Evolutionary conservation across 2,113 vertebrate species (phyloP).

Genomic region (Mus musculus): DNA sequence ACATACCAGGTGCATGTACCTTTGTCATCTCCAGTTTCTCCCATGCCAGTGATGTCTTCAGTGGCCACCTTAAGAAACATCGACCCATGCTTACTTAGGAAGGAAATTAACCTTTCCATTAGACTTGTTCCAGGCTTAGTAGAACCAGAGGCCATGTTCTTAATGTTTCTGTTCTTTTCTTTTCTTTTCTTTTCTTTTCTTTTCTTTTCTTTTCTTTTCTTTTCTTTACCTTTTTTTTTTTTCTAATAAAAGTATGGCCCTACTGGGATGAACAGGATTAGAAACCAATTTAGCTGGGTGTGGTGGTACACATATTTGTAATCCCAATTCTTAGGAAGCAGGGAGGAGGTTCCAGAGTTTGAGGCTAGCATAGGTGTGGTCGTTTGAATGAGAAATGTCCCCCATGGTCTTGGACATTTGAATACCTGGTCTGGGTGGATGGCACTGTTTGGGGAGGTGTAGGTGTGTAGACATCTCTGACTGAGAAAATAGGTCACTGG

Average conservation of each 20-base stretch:
- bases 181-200: neutral
- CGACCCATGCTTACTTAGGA: neutral
- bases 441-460: neutral
- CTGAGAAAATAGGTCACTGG: neutral
- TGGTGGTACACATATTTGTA: neutral
- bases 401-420: neutral
- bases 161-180: neutral
- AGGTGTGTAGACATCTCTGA: neutral
- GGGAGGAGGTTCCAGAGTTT: neutral
- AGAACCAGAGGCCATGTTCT: neutral
- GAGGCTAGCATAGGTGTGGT: neutral
- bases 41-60: neutral
- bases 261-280: neutral
- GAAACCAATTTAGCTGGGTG: slow-evolving; percentile 3
- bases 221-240: too few species aligned
- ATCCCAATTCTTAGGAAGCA: neutral
- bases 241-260: neutral
- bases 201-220: neutral
- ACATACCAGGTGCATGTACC: neutral
- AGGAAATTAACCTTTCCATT: neutral
- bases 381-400: neutral
- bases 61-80: neutral
- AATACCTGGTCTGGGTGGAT: neutral
- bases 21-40: neutral
- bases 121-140: neutral